phyloP scores from a whole-genome alignment of 2,888 invertebrate species.

The Amblyjoppa fuscipennis region DNA sequence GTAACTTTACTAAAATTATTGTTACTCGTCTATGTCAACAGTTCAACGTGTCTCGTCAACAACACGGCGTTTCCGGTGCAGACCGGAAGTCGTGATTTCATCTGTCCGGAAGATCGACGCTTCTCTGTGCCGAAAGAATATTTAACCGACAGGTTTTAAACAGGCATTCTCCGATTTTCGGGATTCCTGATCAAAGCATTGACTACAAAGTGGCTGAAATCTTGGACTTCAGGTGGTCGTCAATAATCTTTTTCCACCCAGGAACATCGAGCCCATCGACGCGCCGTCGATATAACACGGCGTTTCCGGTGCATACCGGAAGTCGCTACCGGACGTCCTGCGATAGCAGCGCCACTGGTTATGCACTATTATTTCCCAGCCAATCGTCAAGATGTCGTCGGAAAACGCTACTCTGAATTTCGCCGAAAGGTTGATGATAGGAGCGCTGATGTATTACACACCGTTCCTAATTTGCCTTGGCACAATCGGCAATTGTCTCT shows the following conservation, averaged over 20 bases:
- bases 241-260: too few species aligned
- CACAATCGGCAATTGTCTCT: slow-evolving; percentile 90
- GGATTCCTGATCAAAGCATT: not conserved
- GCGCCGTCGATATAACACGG: not conserved
- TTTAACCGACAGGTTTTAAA: not conserved
- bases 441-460: slow-evolving; percentile 88
- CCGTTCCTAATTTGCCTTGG: slow-evolving; percentile 91
- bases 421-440: slow-evolving; percentile 71
- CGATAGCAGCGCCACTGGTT: not conserved
- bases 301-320: not conserved
- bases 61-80: too few species aligned
- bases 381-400: not conserved
- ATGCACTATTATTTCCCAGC: not conserved
- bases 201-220: not conserved
- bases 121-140: not conserved
- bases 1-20: not conserved
- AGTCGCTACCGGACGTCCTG: not conserved
- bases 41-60: not conserved
- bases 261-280: too few species aligned
- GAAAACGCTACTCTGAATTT: slow-evolving; percentile 39
- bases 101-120: not conserved
- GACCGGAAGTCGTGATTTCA: not conserved
- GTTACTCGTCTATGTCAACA: not conserved
- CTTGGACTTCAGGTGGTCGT: not conserved
- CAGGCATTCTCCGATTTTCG: not conserved